These are phyloP conservation scores for Semotilus atromaculatus DNA, from an alignment of 2,797 vertebrate species.

Conservation along the genomic window DNA sequence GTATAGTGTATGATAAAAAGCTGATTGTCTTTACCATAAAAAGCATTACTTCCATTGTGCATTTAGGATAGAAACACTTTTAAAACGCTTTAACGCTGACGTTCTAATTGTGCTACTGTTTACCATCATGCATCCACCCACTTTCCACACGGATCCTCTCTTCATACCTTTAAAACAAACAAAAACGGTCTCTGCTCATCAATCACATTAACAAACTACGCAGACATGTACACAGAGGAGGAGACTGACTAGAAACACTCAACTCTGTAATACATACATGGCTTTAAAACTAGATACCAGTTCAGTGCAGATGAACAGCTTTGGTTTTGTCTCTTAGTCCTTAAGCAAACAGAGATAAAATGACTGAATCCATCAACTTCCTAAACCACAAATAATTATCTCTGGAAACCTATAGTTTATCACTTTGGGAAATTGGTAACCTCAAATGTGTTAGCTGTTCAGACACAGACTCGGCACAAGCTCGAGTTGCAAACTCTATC, in stretches of 20 bases:
- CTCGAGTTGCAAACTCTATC: constrained; percentile 14
- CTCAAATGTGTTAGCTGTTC: constrained; percentile 24
- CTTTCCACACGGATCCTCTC: constrained; percentile 47
- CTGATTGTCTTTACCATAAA: not conserved
- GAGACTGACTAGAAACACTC: not conserved
- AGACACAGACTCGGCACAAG: constrained; percentile 4
- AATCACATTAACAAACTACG: constrained; percentile 6
- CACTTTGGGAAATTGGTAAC: constrained; percentile 25
- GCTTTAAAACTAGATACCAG: constrained; percentile 24
- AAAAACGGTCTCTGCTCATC: constrained; percentile 23
- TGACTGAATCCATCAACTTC: not conserved
- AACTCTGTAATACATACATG: constrained; percentile 21
- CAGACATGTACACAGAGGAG: constrained; percentile 36
- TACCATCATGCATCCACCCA: constrained; percentile 18
- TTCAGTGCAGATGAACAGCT: constrained; percentile 26
- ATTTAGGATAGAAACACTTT: not conserved
- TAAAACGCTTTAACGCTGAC: not conserved
- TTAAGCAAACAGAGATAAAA: constrained; percentile 8
- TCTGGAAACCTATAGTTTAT: not conserved
- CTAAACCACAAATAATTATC: constrained; percentile 12
- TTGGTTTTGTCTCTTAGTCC: not conserved
- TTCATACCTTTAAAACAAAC: constrained; percentile 40
- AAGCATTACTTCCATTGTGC: not conserved
- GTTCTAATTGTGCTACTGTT: not conserved
- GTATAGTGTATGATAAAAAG: not conserved